phyloP scores from a whole-genome alignment of 2,888 invertebrate species.

The Hypsopygia costalis region DNA sequence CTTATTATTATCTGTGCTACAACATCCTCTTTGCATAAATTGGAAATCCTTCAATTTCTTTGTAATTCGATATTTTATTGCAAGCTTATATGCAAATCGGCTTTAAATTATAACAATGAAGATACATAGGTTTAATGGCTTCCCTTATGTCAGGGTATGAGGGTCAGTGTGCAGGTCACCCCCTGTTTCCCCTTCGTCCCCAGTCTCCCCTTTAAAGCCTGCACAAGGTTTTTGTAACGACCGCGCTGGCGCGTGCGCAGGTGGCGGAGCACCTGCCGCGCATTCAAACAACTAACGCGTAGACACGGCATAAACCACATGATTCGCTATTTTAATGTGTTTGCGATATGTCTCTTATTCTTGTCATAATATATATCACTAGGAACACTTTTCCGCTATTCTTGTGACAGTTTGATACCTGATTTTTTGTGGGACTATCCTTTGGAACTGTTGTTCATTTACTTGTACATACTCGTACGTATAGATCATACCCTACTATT shows the following conservation, averaged over 20 bases:
- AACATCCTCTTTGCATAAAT: slow-evolving; percentile 2
- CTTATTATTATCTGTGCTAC: neutral
- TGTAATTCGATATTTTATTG: slow-evolving; percentile 5
- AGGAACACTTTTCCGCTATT: no score
- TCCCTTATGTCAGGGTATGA: slow-evolving; percentile 46
- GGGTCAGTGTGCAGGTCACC: slow-evolving; percentile 28
- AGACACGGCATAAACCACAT: slow-evolving; percentile 59
- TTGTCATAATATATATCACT: neutral
- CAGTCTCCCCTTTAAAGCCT: slow-evolving; percentile 33
- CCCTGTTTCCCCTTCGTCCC: slow-evolving; percentile 10
- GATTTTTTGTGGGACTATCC: neutral
- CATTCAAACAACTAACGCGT: slow-evolving; percentile 43
- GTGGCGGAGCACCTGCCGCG: slow-evolving; percentile 76
- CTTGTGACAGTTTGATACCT: no score
- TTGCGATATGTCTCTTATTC: neutral
- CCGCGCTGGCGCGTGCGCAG: slow-evolving; percentile 68
- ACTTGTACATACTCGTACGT: no score
- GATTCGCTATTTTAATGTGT: slow-evolving; percentile 31
- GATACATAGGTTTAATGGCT: slow-evolving; percentile 49
- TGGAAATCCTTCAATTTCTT: slow-evolving; percentile 1
- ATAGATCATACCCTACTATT: no score
- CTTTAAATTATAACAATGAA: slow-evolving; percentile 36
- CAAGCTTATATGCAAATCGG: slow-evolving; percentile 26
- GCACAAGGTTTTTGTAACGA: slow-evolving; percentile 67
- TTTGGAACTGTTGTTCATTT: no score